Conservation (phyloP, 1,140 invertebrate species). For the Lordiphosa clarofinis region DNA sequence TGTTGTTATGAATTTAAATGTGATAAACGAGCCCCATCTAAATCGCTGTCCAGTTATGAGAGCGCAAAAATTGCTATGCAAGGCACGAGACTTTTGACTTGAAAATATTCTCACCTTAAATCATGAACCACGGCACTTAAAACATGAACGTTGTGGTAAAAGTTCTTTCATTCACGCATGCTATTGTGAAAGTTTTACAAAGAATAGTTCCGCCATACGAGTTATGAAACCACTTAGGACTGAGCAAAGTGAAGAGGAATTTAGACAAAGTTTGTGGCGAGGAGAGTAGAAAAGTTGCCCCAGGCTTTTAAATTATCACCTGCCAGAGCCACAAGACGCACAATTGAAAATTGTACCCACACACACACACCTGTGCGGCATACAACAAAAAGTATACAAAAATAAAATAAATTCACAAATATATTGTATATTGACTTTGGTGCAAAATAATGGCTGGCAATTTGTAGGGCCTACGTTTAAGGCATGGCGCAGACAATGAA, state of each 20-base stretch:
- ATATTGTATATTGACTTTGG: slow-evolving; percentile 66
- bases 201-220: slow-evolving; percentile 41
- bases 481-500: slow-evolving; percentile 59
- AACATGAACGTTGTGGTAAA: slow-evolving; percentile 9
- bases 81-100: slow-evolving; percentile 32
- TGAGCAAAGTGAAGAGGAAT: slow-evolving; percentile 5
- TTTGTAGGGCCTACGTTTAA: slow-evolving; percentile 60
- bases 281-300: slow-evolving; percentile 17
- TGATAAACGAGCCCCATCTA: slow-evolving; percentile 54
- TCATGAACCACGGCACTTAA: slow-evolving; percentile 46
- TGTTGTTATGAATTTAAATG: slow-evolving; percentile 66
- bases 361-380: slow-evolving; percentile 15
- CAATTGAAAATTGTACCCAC: slow-evolving; percentile 38
- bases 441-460: slow-evolving; percentile 66
- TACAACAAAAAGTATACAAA: slow-evolving; percentile 22
- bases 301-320: slow-evolving; percentile 60
- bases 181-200: slow-evolving; percentile 43
- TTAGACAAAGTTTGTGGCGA: slow-evolving; percentile 18
- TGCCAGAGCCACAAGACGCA: slow-evolving; percentile 49
- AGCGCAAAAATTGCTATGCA: slow-evolving; percentile 39
- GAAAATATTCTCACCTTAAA: slow-evolving; percentile 32
- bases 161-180: slow-evolving; percentile 26
- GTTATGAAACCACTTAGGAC: slow-evolving; percentile 52
- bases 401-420: slow-evolving; percentile 22
- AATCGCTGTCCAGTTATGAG: slow-evolving; percentile 31